Base-by-base conservation (phyloP, 2,888 invertebrate species). In the Dasypolia templi region DNA sequence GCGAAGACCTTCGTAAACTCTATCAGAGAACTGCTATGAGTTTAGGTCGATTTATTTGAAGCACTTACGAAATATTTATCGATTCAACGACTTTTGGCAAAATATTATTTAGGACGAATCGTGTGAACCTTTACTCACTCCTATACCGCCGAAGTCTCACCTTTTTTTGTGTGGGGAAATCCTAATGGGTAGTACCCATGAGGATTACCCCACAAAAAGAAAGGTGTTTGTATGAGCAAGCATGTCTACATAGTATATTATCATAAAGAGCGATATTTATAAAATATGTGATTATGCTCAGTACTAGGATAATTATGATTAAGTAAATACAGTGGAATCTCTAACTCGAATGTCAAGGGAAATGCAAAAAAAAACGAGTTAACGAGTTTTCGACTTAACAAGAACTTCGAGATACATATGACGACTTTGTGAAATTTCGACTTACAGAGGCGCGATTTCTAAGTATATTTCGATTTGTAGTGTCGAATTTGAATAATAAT, bases 281-380 rank as follows among this genome's bases (percentile, higher is more conserved):
- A 44, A 68, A 69, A 35, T 35, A 69, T 59, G 29, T 71, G 53
- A 68, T 46, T 79, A 75, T 53, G 51, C 58, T 59, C 44, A 53
- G 46, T 62, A 49, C 22, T n/a, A 49, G 64, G 32, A 17, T 59
- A 58, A 26, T 29, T 68, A 22, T 46, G 26, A 63, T 64, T 66
- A 70, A 51, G 69, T 58, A 35, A 74, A 71, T n/a, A n/a, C n/a
- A n/a, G n/a, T n/a, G n/a, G n/a, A n/a, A n/a, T n/a, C n/a, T n/a
- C n/a, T n/a, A n/a, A n/a, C n/a, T n/a, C n/a, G n/a, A n/a, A n/a
- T n/a, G n/a, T n/a, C n/a, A n/a, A n/a, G n/a, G n/a, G n/a, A n/a
- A n/a, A n/a, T n/a, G n/a, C n/a, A n/a, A n/a, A n/a, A n/a, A n/a
- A n/a, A n/a, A n/a, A n/a, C n/a, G n/a, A n/a, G n/a, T n/a, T n/a